Evolutionary conservation across 2,888 invertebrate species (phyloP).

Genomic region (Ditula angustiorana): DNA sequence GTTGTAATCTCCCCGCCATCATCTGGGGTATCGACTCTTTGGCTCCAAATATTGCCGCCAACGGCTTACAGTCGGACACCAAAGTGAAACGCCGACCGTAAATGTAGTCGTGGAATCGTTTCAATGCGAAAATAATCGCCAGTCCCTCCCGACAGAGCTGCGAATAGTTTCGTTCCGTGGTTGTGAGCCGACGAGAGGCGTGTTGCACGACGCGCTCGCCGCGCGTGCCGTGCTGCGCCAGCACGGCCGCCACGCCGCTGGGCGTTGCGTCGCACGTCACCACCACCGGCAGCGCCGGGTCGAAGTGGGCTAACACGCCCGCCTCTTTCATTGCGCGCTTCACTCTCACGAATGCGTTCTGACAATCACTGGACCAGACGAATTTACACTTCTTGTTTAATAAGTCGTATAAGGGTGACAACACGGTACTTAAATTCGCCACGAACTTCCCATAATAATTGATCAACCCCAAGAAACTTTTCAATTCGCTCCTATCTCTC

Average conservation of each 20-base stretch:
- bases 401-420: not conserved
- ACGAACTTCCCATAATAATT: constrained; percentile 25
- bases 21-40: not conserved
- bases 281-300: not conserved
- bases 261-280: not conserved
- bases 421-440: not conserved
- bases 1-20: not conserved
- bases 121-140: not conserved
- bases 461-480: constrained; percentile 20
- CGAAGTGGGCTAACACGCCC: not conserved
- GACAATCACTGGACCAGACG: not conserved
- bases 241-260: constrained; percentile 9
- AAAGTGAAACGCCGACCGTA: constrained; percentile 17
- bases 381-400: not conserved
- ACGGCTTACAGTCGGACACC: constrained; percentile 7
- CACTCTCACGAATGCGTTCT: not conserved
- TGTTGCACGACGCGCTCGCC: not conserved
- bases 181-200: not conserved
- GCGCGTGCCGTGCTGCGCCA: not conserved
- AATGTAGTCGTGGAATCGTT: constrained; percentile 11
- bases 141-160: constrained; percentile 8
- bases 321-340: not conserved
- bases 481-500: not conserved
- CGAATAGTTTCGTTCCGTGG: constrained; percentile 6
- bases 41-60: constrained; percentile 2